Base-by-base conservation (phyloP, 2,888 invertebrate genomes). In the Sinohyriopsis cumingii region DNA sequence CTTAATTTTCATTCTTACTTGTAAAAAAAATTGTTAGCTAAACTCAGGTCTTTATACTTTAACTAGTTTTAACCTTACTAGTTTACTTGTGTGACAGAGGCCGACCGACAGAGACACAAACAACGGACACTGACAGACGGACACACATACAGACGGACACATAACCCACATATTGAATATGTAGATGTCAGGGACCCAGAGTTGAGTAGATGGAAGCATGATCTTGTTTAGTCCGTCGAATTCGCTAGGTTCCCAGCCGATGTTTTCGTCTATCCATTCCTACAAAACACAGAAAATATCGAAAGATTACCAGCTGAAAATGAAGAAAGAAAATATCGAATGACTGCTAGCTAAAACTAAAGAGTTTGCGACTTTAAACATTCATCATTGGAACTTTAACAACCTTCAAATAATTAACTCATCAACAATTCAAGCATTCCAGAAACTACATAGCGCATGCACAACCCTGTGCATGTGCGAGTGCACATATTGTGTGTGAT, bases 181-280 rank as follows among this genome's bases (percentile, higher is more conserved):
- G 72, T 87, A 89, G 59, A 89, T 81, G 65, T 89, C 89, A 6
- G 89, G 89, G 1, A 87, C 76, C 89, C 89, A 89, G 12, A 89
- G 76, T n/a, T 72, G 63, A 7, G 75, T 71, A 12, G 88, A 79
- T 0, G 88, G 85, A 33, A 89, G 78, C 78, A 86, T 84, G 9
- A 86, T 63, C 22, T 75, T 77, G 55, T 74, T 67, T 18, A 87
- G 72, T 3, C 82, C 84, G 24, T 82, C 76, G 68, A 80, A 88
- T 7, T 84, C 79, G 9, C 63, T 68, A 3, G 87, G 84, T 15
- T 81, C 65, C 89, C 89, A 89, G 24, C 66, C 61, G 25, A 89
- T 68, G 59, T 82, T 82, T 66, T 87, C 85, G 64, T 88, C 88
- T 7, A 60, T 65, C 89, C 88, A 88, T 75, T 83, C 82, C 88